phyloP scores from a whole-genome alignment of 35 echinoderm and acorn worm species.

The Apostichopus japonicus region DNA sequence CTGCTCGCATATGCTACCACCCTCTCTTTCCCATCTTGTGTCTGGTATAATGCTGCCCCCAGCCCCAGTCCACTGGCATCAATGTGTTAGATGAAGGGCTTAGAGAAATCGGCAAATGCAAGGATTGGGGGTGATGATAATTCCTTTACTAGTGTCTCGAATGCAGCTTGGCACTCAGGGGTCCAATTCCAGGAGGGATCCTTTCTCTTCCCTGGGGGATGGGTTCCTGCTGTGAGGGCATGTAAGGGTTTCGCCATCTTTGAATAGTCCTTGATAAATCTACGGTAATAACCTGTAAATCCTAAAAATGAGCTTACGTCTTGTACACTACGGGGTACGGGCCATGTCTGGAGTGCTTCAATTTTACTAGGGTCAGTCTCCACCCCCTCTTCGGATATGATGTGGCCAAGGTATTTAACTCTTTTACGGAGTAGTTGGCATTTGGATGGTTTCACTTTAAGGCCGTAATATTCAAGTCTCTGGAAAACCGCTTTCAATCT shows the following conservation, averaged over 20 bases:
- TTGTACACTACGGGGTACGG: slow-evolving; percentile 8
- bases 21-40: slow-evolving; percentile 48
- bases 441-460: slow-evolving; percentile 63
- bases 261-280: no score
- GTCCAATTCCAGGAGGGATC: slow-evolving; percentile 57
- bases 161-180: slow-evolving; percentile 50
- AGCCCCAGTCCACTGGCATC: slow-evolving; percentile 70
- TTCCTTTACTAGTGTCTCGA: slow-evolving; percentile 44
- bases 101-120: slow-evolving; percentile 64
- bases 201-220: no score
- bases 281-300: no score
- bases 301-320: slow-evolving; percentile 54
- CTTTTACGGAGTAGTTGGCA: slow-evolving; percentile 45
- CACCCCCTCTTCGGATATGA: slow-evolving; percentile 29
- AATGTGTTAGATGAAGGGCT: slow-evolving; percentile 67
- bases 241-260: no score
- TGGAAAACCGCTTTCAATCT: neutral
- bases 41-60: slow-evolving; percentile 68
- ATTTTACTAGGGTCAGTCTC: slow-evolving; percentile 11
- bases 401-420: slow-evolving; percentile 65
- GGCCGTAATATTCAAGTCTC: slow-evolving; percentile 9
- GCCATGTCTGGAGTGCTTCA: slow-evolving; percentile 1
- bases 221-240: no score
- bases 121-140: slow-evolving; percentile 57
- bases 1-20: slow-evolving; percentile 67